Base-by-base conservation (phyloP, 2,888 invertebrate genomes). In the Pharmacophagus antenor region DNA sequence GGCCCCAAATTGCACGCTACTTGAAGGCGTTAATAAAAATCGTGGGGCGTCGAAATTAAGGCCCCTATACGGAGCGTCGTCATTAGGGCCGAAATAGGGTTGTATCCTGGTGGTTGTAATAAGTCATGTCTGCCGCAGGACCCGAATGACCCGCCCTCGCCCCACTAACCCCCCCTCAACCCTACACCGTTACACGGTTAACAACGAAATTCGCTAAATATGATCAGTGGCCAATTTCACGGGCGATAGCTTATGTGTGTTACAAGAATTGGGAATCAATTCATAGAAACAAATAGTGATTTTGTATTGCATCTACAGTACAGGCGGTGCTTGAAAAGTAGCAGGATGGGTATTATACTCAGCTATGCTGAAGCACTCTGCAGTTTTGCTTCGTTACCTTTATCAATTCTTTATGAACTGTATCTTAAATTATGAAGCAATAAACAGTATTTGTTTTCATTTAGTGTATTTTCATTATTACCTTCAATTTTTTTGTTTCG, bases 61-160 rank as follows among this genome's bases (percentile, higher is more conserved):
- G 87, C 77, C 76, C 77, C 79, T 82, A 79, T 79, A 84, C 84
- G 80, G 72, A 83, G 83, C 82, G 78, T 80, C 80, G 85, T 89
- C 88, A 88, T 90, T 90, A 88, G 85, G 87, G 76, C 79, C 82
- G 82, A 82, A 88, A 87, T 88, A 85, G 88, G 89, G 88, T 88
- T 88, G 88, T 88, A 85, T 89, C 85, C 84, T 85, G 84, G 84
- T 82, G 83, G 82, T 82, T 73, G 85, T 84, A 87, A 89, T 89
- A 89, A 88, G 88, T 89, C 88, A 88, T 89, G 89, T 89, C 89
- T 83, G 83, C 79, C 82, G 80, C 87, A 88, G 87, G 80, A 79
- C 79, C 76, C 66, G 62, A 62, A 65, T 63, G 76, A 75, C 77
- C 71, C 67, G 72, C 68, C 71, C 70, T 74, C 67, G 67, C 69